Evolutionary conservation across 2,113 vertebrate species (phyloP).

Genomic region (Peromyscus maniculatus): DNA sequence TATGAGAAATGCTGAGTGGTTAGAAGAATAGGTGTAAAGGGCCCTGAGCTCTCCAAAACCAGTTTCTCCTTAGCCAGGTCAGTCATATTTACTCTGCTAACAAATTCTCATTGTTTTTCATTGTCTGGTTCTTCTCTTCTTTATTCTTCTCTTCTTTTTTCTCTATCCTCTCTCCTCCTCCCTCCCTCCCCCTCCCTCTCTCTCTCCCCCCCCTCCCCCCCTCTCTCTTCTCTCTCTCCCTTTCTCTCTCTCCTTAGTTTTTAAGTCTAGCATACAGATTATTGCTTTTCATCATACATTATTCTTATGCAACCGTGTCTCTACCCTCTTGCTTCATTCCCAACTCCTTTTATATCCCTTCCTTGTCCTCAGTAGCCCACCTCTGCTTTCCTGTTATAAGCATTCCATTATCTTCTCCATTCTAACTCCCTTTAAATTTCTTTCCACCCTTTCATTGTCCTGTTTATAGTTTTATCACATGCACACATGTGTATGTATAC

Average conservation of each 20-base stretch:
- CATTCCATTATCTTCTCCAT: neutral
- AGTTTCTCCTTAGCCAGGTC: neutral
- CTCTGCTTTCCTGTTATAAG: neutral
- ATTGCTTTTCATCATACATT: neutral
- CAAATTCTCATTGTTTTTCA: neutral
- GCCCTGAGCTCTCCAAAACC: neutral
- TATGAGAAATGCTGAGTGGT: neutral
- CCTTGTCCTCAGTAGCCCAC: neutral
- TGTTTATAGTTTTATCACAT: neutral
- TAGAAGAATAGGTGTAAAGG: fast-evolving
- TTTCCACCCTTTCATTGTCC: neutral
- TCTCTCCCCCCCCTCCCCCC: fast-evolving
- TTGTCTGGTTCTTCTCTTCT: neutral
- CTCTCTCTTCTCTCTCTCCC: too few species aligned
- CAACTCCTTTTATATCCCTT: neutral
- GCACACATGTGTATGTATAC: neutral
- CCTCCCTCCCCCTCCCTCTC: fast-evolving
- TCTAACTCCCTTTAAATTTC: neutral
- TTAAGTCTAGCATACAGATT: neutral
- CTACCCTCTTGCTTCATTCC: neutral
- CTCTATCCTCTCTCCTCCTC: too few species aligned
- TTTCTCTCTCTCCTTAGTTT: too few species aligned
- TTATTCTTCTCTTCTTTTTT: fast-evolving
- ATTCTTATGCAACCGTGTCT: neutral
- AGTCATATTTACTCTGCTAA: neutral